Percentiles rank a stretch among this genome's conserved stretches.
Conservation (phyloP, 2,797 vertebrate species). For the Selene dorsalis region DNA sequence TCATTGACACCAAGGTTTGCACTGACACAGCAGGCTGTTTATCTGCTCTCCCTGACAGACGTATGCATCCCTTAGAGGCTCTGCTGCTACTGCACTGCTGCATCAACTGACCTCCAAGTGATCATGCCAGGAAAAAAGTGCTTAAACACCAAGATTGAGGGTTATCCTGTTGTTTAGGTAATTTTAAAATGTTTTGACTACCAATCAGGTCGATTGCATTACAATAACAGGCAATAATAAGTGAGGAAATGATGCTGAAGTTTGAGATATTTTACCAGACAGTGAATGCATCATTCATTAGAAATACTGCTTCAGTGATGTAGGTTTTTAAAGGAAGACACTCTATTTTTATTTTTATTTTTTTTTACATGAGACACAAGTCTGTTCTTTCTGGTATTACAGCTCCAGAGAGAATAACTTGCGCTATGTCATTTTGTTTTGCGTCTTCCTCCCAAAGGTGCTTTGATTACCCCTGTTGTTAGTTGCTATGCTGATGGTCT, state of each 20-base stretch:
- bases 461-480: constrained; percentile 54
- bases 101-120: constrained; percentile 12
- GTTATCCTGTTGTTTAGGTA: neutral
- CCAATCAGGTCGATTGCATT: neutral
- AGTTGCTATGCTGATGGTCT: constrained; percentile 58
- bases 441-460: constrained; percentile 58
- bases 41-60: constrained; percentile 18
- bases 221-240: neutral
- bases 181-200: constrained; percentile 25
- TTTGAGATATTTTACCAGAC: neutral
- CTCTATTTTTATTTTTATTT: constrained; percentile 1
- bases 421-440: constrained; percentile 52
- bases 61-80: constrained; percentile 13
- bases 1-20: constrained; percentile 51
- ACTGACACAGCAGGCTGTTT: constrained; percentile 33
- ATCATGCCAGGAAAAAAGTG: neutral
- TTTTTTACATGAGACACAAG: constrained; percentile 24
- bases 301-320: neutral
- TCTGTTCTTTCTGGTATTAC: constrained; percentile 25
- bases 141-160: neutral
- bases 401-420: neutral
- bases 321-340: neutral
- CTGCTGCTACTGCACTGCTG: constrained; percentile 33
- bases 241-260: neutral
- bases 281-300: neutral